These are phyloP conservation scores for Thamnophis elegans DNA, from an alignment of 2,797 vertebrate genomes.

Conservation along the genomic window DNA sequence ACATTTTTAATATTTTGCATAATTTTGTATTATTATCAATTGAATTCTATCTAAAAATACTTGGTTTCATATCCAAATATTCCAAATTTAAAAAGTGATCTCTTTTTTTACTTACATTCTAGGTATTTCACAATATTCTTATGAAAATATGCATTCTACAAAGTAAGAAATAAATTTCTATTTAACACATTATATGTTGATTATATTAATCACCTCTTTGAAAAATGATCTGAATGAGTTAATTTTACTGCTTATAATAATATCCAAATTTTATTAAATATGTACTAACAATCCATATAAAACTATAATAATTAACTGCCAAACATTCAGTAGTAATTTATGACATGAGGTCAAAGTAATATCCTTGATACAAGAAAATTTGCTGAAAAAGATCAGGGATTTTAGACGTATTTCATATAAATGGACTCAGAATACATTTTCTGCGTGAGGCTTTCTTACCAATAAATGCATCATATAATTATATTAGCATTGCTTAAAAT, in stretches of 20 bases:
- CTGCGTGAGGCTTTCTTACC: not conserved
- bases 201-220: not conserved
- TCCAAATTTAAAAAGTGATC: not conserved
- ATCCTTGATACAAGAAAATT: not conserved
- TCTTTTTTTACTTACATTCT: not conserved
- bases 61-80: not conserved
- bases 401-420: not conserved
- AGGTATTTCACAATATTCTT: not conserved
- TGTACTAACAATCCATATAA: not conserved
- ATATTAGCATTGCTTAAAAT: not conserved
- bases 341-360: not conserved
- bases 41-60: not conserved
- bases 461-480: not conserved
- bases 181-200: not conserved
- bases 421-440: not conserved
- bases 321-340: not conserved
- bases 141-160: not conserved
- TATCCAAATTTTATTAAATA: not conserved
- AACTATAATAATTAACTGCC: not conserved
- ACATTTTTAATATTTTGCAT: slow-evolving; percentile 32
- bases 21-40: not conserved
- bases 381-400: not conserved
- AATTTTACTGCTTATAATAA: not conserved
- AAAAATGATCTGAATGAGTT: not conserved
- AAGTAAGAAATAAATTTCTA: not conserved